Conservation (phyloP, 2,113 vertebrate species). For the Speoplatyrhinus poulsoni region DNA sequence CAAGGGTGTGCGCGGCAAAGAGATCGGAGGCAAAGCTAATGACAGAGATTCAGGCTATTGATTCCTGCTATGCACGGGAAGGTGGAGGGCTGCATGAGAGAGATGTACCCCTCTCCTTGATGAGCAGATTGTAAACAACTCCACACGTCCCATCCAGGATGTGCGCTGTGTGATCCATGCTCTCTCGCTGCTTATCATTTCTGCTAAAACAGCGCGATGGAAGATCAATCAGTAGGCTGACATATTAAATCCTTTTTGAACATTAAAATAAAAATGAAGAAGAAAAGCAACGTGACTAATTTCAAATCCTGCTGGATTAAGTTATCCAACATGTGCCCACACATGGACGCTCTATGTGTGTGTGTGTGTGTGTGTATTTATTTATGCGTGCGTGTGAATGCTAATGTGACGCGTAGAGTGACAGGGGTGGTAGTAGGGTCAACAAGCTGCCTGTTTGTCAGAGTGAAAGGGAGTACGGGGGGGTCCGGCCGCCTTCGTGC, state of each 20-base stretch:
- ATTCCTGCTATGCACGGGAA: slow-evolving; percentile 51
- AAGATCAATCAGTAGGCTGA: slow-evolving; percentile 33
- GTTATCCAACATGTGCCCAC: slow-evolving; percentile 8
- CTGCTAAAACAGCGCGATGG: slow-evolving; percentile 18
- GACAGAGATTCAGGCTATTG: slow-evolving; percentile 50
- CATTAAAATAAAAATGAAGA: slow-evolving; percentile 11
- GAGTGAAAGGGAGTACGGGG: slow-evolving; percentile 37
- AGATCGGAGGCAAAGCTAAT: slow-evolving; percentile 52
- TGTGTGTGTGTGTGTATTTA: slow-evolving; percentile 1
- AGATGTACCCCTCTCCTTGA: slow-evolving; percentile 49
- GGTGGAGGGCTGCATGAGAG: slow-evolving; percentile 33
- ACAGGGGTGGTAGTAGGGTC: slow-evolving; percentile 49
- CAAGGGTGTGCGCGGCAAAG: slow-evolving; percentile 33
- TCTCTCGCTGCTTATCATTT: slow-evolving; percentile 26
- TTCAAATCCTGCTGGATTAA: slow-evolving; percentile 29
- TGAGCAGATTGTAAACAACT: slow-evolving; percentile 55
- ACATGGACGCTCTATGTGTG: background rate
- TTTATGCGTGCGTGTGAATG: slow-evolving; percentile 31
- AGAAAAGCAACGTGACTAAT: slow-evolving; percentile 13
- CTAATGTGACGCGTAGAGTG: slow-evolving; percentile 37
- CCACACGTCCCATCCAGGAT: slow-evolving; percentile 20
- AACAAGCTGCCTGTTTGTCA: slow-evolving; percentile 53
- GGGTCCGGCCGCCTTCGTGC: slow-evolving; percentile 32
- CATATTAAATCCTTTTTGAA: slow-evolving; percentile 33
- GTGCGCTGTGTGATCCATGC: slow-evolving; percentile 36